phyloP scores from a whole-genome alignment of 2,113 vertebrate genomes.

The Raja brachyura region DNA sequence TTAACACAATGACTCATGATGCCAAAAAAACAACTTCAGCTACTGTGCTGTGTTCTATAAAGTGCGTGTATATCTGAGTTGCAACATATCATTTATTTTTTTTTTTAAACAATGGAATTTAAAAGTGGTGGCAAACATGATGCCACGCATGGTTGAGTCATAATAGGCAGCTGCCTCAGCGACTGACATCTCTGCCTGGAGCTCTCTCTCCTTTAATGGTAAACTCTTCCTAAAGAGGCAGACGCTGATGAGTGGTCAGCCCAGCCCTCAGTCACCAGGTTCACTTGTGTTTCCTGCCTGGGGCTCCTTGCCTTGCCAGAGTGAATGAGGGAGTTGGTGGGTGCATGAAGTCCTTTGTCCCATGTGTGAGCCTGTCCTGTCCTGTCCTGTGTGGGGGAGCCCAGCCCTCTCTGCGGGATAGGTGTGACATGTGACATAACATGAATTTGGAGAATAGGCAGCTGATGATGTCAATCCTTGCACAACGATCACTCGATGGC shows the following conservation, averaged over 20 bases:
- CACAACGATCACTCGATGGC: too few species aligned
- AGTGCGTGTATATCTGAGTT: neutral
- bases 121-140: constrained; percentile 13
- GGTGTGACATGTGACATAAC: too few species aligned
- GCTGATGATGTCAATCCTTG: too few species aligned
- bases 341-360: too few species aligned
- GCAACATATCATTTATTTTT: neutral
- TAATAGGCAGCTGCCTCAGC: constrained; percentile 27
- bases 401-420: too few species aligned
- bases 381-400: too few species aligned
- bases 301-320: neutral
- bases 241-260: neutral
- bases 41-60: neutral
- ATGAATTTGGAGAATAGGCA: too few species aligned
- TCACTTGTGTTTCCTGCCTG: neutral
- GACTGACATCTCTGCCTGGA: constrained; percentile 13
- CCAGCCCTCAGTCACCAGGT: neutral
- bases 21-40: too few species aligned
- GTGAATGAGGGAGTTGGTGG: too few species aligned
- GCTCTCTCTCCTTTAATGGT: constrained; percentile 37
- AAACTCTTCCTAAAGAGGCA: constrained; percentile 20
- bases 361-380: too few species aligned
- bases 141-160: constrained; percentile 6
- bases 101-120: constrained; percentile 1
- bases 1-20: too few species aligned